These are phyloP conservation scores for Butastur rufipennis DNA, from an alignment of 2,113 vertebrate genomes.

Conservation along the genomic window DNA sequence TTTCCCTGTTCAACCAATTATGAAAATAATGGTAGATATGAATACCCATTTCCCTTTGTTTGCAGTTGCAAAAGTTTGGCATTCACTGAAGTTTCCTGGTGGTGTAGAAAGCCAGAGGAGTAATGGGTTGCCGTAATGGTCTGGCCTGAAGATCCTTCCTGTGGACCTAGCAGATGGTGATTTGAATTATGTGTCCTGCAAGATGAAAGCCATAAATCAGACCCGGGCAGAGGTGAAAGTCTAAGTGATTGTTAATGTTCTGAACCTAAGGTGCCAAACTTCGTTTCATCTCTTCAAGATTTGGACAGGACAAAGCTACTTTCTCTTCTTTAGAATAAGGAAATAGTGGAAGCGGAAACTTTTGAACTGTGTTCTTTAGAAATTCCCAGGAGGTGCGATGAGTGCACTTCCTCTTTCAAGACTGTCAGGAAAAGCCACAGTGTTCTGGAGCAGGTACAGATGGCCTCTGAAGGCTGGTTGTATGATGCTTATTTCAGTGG, in stretches of 20 bases:
- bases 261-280: background rate
- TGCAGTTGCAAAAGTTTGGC: background rate
- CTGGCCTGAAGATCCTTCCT: slow-evolving; percentile 10
- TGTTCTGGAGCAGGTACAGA: slow-evolving; percentile 16
- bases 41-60: slow-evolving; percentile 41
- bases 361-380: background rate
- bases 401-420: background rate
- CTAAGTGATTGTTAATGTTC: background rate
- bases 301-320: background rate
- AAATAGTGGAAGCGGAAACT: background rate
- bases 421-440: background rate
- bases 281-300: background rate
- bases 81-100: background rate
- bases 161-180: background rate
- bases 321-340: background rate
- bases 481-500: background rate
- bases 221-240: background rate
- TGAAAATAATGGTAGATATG: background rate
- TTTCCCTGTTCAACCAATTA: background rate
- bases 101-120: background rate
- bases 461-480: background rate
- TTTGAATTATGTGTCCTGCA: background rate
- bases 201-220: background rate
- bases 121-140: background rate
- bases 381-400: background rate